Evolutionary conservation across 2,888 invertebrate genomes (phyloP), one percentile per base, ranked within the genome.

Genomic region (Ernsta delagoae): DNA sequence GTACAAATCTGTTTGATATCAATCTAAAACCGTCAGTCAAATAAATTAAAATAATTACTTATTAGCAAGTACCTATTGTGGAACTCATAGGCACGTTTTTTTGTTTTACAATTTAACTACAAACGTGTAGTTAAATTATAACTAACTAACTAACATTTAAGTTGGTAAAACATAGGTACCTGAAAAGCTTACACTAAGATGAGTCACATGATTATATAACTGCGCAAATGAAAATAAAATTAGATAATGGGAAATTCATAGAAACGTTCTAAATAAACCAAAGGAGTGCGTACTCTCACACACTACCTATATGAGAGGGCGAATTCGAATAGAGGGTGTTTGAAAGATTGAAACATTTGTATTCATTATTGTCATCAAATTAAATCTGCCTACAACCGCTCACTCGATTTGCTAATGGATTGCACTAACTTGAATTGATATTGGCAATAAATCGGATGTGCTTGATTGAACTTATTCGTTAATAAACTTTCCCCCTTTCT

Each of bases 351-450:
- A 71, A 67, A 76, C 85, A 89, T 87, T 85, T 81, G 83, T 86
- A 80, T 87, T 83, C 82, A 87, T 89, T 88, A 89, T 78, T 79
- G 82, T 82, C 81, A 75, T 82, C 78, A 85, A 90, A 90, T 90
- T 87, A 86, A 90, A 90, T 89, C 85, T 82, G 80, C 81, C 77
- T 83, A 76, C 54, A 54, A 50, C 54, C 73, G 77, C 77, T 75
- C 78, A 76, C 78, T 82, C 82, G 80, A 85, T 86, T 84, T 78
- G 74, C 85, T 90, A 90, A 90, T 88, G 86, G 86, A 84, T 82
- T 80, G 82, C 78, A 78, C 83, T 87, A 83, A 83, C 81, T 80
- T 72, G 72, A 78, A 87, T 84, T 80, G 77, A 71, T 70, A 71
- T 73, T 69, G 65, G 54, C 70, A 75, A 74, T 73, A 73, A 71